These are phyloP conservation scores for Chaetogeoica ovagalla DNA, from an alignment of 2,888 invertebrate species.

Conservation along the genomic window DNA sequence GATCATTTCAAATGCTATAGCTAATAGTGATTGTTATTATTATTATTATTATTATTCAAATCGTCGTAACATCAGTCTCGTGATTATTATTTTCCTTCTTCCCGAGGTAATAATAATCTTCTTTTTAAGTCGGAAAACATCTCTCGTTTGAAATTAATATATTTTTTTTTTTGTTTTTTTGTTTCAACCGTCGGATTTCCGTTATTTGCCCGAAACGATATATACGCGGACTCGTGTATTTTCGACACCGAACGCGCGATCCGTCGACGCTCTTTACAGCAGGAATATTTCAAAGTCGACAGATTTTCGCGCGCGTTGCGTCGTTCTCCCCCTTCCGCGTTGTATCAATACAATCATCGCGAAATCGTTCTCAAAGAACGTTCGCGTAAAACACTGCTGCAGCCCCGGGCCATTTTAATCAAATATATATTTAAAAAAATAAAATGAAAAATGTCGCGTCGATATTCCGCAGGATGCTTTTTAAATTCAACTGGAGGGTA, in stretches of 20 bases:
- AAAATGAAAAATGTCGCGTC: slow-evolving; percentile 17
- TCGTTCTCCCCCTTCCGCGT: neutral
- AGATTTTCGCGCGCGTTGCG: neutral
- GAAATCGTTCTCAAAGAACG: slow-evolving; percentile 22
- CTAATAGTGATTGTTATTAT: too few relatives aligned
- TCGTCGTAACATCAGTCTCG: too few relatives aligned
- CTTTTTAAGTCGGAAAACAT: neutral
- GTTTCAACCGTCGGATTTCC: neutral
- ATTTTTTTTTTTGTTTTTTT: neutral
- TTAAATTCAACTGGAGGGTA: too few relatives aligned
- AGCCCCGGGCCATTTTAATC: slow-evolving; percentile 46
- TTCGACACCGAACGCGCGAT: slow-evolving; percentile 7
- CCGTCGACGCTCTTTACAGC: slow-evolving; percentile 7
- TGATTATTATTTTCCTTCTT: too few relatives aligned
- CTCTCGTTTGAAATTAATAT: neutral
- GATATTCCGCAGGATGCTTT: neutral
- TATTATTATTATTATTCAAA: too few relatives aligned
- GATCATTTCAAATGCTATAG: too few relatives aligned
- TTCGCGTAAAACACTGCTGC: slow-evolving; percentile 31
- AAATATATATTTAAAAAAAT: slow-evolving; percentile 23
- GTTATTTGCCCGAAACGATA: slow-evolving; percentile 10
- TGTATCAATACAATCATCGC: slow-evolving; percentile 46
- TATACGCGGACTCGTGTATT: neutral
- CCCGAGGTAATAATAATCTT: too few relatives aligned
- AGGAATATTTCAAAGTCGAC: slow-evolving; percentile 9